These are phyloP conservation scores for Aurelia sp. DNA, from an alignment of 30 jellyfish, hydroid and myxozoan genomes.

Conservation along the genomic window DNA sequence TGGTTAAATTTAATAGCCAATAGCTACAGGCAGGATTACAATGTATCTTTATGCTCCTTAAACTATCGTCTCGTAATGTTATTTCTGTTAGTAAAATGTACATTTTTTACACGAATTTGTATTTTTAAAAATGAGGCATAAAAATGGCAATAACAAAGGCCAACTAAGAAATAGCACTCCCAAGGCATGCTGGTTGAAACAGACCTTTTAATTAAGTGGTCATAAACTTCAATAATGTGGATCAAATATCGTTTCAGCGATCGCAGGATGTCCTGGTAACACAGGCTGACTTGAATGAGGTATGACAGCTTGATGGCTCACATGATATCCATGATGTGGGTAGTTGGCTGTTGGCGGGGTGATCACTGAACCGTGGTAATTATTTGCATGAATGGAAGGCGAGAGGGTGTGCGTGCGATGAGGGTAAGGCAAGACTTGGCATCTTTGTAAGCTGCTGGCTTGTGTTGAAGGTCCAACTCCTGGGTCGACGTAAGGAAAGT, in stretches of 20 bases:
- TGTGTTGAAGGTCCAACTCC: slow-evolving; percentile 25
- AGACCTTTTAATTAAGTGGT: background rate
- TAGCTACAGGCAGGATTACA: too few relatives aligned
- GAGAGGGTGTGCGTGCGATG: slow-evolving; percentile 65
- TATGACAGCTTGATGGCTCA: slow-evolving; percentile 46
- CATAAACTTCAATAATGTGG: slow-evolving; percentile 20
- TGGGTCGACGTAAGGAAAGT: slow-evolving; percentile 42
- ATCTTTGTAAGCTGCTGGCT: slow-evolving; percentile 24
- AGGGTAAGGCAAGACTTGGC: slow-evolving; percentile 59
- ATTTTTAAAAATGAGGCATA: too few relatives aligned
- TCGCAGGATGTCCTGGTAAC: slow-evolving; percentile 15
- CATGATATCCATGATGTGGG: slow-evolving; percentile 53
- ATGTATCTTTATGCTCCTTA: too few relatives aligned
- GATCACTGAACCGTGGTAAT: slow-evolving; percentile 19
- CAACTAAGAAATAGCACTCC: too few relatives aligned
- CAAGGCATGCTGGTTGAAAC: too few relatives aligned
- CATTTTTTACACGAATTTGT: too few relatives aligned
- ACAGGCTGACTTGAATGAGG: slow-evolving; percentile 47
- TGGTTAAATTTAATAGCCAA: too few relatives aligned
- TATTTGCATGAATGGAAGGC: slow-evolving; percentile 40
- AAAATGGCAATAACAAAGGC: too few relatives aligned
- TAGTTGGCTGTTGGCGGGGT: slow-evolving; percentile 28
- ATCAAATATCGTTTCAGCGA: slow-evolving; percentile 38
- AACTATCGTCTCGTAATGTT: too few relatives aligned
- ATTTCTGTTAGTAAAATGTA: too few relatives aligned